Percentiles rank a stretch among this genome's conserved stretches.
These are phyloP conservation scores for Rhaphigaster nebulosa DNA, from an alignment of 2,888 invertebrate genomes.

Conservation along the genomic window DNA sequence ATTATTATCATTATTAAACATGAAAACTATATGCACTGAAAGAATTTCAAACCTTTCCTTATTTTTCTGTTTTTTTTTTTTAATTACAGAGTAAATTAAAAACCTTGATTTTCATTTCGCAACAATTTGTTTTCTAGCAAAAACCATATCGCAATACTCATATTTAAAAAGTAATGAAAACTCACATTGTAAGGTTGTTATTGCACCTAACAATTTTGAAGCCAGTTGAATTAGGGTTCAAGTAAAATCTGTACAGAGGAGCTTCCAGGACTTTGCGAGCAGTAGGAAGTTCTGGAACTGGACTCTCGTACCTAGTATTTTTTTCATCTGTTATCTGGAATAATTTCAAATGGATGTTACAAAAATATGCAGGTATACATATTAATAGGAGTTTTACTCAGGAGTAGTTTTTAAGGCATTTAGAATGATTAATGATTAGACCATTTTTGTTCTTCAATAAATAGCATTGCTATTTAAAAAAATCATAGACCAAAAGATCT, in stretches of 20 bases:
- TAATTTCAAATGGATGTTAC: constrained; percentile 62
- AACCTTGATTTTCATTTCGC: neutral
- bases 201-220: constrained; percentile 73
- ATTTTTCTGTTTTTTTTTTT: neutral
- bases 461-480: too few species aligned
- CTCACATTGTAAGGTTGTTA: constrained; percentile 62
- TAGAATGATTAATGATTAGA: too few species aligned
- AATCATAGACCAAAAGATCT: too few species aligned
- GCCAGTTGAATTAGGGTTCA: constrained; percentile 74
- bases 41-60: neutral
- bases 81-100: neutral
- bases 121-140: neutral
- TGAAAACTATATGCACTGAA: too few species aligned
- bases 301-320: constrained; percentile 76
- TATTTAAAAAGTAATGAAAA: constrained; percentile 14
- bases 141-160: neutral
- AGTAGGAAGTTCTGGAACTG: constrained; percentile 75
- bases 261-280: constrained; percentile 66
- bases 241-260: constrained; percentile 73
- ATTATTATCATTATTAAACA: too few species aligned
- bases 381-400: too few species aligned
- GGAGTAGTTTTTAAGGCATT: too few species aligned
- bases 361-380: neutral
- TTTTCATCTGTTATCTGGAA: constrained; percentile 72
- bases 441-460: too few species aligned